phyloP scores from a whole-genome alignment of 1,140 invertebrate species.

The Cataglyphis hispanica region DNA sequence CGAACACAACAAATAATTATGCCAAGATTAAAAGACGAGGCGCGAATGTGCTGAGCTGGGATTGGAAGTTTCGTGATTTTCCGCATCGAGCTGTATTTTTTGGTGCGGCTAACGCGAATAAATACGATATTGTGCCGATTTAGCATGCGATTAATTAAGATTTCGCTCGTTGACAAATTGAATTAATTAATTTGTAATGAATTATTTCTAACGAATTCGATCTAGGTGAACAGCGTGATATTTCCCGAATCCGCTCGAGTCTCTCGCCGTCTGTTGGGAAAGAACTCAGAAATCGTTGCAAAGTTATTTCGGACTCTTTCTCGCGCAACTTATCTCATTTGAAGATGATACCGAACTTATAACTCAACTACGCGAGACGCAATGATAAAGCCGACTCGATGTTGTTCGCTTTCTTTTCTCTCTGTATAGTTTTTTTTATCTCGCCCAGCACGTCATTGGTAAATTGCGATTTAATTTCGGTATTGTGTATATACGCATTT shows the following conservation, averaged over 20 bases:
- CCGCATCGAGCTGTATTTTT: not conserved
- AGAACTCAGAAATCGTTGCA: not conserved
- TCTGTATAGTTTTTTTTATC: not conserved
- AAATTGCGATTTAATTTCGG: conserved; percentile 15
- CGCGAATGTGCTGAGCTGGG: no score
- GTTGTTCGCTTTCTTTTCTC: not conserved
- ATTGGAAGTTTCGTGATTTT: not conserved
- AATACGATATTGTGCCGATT: not conserved
- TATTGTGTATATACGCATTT: not conserved
- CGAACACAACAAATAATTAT: conserved; percentile 52
- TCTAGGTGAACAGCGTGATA: not conserved
- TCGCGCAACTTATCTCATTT: conserved; percentile 50
- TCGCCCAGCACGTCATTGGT: not conserved
- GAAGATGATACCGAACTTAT: conserved; percentile 45
- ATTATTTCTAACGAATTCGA: conserved; percentile 16
- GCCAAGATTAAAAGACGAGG: conserved; percentile 28
- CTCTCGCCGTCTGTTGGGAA: not conserved
- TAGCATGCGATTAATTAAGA: not conserved
- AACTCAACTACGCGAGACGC: conserved; percentile 39
- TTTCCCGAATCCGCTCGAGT: not conserved
- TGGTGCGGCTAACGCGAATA: not conserved
- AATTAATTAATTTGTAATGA: not conserved
- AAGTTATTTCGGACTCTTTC: conserved; percentile 51
- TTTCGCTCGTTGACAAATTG: not conserved
- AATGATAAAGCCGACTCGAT: conserved; percentile 34